Evolutionary conservation across 2,113 vertebrate species (phyloP), one percentile per base, ranked within the genome.

Genomic region (Litocranius walleri): DNA sequence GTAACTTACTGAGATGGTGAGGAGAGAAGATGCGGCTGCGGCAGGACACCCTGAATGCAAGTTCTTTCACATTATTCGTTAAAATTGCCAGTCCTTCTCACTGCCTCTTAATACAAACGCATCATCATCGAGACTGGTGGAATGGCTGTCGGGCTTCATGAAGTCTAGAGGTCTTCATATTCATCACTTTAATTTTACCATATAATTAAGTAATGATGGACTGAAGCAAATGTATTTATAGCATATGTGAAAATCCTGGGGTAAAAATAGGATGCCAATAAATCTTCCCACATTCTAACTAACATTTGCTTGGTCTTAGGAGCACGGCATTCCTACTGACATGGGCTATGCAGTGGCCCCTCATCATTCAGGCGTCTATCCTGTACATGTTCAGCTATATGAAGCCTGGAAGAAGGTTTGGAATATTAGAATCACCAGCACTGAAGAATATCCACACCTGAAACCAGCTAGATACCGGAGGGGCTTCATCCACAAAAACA

Each of bases 321-420:
- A 99, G 59, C 99, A 99, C 12, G 99, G 99, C 88, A 99, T 99
- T 98, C 99, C 99, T 14, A 99, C 99, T 40, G 99, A 99, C 98
- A 99, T 99, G 99, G 99, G 99, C 86, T 99, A 99, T 5, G 99
- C 99, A 0, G 99, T 99, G 95, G 99, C 99, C 67, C 99, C 99
- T 16, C 99, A 99, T 98, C 99, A 99, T 95, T 99, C 99, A 0
- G 99, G 99, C 1, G 99, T 99, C 90, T 99, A 99, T 98, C 99
- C 99, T 10, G 99, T 99, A 2, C 99, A 99, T 0, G 99, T 99
- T 92, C 99, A 99, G 90, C 99, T 99, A 90, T 99, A 99, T 40
- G 99, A 99, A 97, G 99, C 99, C 21, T 99, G 99, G 99, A 99
- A 99, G 96, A 99, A 99, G 57, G 99, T 99, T 80, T 99, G 99